These are phyloP conservation scores for Rhabdomys pumilio DNA, from an alignment of 2,797 vertebrate genomes.

Conservation along the genomic window DNA sequence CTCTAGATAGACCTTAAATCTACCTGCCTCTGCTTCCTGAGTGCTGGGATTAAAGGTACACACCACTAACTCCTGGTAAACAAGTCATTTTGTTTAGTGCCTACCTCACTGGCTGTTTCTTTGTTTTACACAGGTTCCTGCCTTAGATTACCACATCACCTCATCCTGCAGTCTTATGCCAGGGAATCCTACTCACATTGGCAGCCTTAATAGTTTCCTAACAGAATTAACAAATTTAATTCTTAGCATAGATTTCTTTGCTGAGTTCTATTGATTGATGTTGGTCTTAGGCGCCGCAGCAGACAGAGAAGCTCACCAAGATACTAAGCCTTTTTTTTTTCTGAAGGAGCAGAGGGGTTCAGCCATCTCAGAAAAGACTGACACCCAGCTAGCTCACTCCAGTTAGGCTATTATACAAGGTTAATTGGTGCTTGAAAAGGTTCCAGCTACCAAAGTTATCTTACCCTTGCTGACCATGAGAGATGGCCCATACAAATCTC, in stretches of 20 bases:
- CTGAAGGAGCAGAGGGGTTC: neutral
- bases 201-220: neutral
- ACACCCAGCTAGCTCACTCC: neutral
- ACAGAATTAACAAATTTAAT: neutral
- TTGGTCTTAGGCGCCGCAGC: neutral
- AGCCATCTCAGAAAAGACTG: neutral
- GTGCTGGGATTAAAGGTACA: neutral
- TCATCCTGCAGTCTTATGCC: neutral
- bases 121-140: neutral
- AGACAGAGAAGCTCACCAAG: neutral
- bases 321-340: neutral
- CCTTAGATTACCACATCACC: neutral
- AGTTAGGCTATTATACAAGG: neutral
- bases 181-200: neutral
- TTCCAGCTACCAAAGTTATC: neutral
- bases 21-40: neutral
- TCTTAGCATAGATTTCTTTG: neutral
- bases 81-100: neutral
- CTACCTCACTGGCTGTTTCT: neutral
- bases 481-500: neutral
- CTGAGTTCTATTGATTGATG: neutral
- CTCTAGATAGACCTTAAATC: too few species aligned
- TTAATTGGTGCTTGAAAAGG: neutral
- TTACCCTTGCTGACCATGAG: neutral
- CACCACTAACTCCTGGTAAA: neutral